These are phyloP conservation scores for Silurus asotus DNA, from an alignment of 2,113 vertebrate genomes.

Conservation along the genomic window DNA sequence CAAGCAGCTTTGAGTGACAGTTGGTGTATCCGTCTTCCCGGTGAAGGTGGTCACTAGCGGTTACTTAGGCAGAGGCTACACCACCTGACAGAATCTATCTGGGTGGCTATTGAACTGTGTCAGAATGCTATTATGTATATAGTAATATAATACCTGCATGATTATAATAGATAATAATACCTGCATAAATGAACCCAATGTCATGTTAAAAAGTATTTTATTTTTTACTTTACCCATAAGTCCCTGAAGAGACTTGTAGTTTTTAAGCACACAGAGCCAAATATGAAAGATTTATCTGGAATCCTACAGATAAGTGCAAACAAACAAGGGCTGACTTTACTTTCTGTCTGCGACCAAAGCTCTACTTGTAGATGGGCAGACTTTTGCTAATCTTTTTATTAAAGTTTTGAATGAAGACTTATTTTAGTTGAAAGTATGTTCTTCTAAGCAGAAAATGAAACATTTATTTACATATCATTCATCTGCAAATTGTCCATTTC, in stretches of 20 bases:
- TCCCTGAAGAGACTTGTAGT: constrained; percentile 12
- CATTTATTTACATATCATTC: not conserved
- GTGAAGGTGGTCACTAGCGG: constrained; percentile 46
- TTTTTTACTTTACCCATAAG: constrained; percentile 16
- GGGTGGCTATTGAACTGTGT: constrained; percentile 55
- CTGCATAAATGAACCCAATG: constrained; percentile 35
- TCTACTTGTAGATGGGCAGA: not conserved
- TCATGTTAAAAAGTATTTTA: constrained; percentile 15
- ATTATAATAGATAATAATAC: constrained; percentile 61
- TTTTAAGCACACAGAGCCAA: constrained; percentile 49
- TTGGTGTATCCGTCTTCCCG: constrained; percentile 39
- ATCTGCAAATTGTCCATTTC: not conserved
- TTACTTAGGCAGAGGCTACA: constrained; percentile 21
- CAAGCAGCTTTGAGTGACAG: constrained; percentile 54
- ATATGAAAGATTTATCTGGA: constrained; percentile 38
- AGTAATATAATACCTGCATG: constrained; percentile 48
- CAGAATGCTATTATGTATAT: constrained; percentile 42
- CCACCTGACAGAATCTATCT: constrained; percentile 42
- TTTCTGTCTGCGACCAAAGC: constrained; percentile 23
- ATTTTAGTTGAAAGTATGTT: not conserved
- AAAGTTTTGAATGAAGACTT: not conserved
- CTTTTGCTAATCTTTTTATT: not conserved
- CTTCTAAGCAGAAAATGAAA: not conserved
- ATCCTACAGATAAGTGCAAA: not conserved
- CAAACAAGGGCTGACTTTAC: constrained; percentile 34